Evolutionary conservation across 2,797 vertebrate species (phyloP).

Genomic region (Mormyrops attenuatus): DNA sequence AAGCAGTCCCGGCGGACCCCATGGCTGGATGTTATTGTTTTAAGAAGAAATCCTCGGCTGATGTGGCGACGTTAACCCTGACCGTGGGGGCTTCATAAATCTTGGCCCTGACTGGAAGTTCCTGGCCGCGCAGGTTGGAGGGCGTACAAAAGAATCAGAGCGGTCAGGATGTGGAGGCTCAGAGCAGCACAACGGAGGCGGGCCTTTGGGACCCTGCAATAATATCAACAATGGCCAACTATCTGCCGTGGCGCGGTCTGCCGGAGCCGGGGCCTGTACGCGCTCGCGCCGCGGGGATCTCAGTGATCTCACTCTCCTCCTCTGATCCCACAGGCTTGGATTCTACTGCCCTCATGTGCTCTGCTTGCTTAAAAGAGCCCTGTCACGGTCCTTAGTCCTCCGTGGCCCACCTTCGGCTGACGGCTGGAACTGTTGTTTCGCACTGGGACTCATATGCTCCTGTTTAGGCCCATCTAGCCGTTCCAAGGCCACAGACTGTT

Average conservation of each 20-base stretch:
- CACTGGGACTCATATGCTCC: background rate
- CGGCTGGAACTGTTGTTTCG: background rate
- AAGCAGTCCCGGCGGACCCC: slow-evolving; percentile 57
- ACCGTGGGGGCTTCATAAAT: slow-evolving; percentile 80
- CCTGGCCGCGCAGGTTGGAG: slow-evolving; percentile 77
- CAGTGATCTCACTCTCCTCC: slow-evolving; percentile 19
- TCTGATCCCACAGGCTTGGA: slow-evolving; percentile 32
- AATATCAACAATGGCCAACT: slow-evolving; percentile 81
- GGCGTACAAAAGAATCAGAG: slow-evolving; percentile 77
- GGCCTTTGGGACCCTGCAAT: slow-evolving; percentile 77
- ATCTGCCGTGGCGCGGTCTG: slow-evolving; percentile 56
- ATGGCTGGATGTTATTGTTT: slow-evolving; percentile 86
- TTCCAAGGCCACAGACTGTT: background rate
- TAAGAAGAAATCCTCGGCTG: slow-evolving; percentile 72
- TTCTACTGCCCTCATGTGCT: slow-evolving; percentile 51
- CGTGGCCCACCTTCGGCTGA: background rate
- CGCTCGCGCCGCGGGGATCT: slow-evolving; percentile 16
- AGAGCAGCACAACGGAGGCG: slow-evolving; percentile 64
- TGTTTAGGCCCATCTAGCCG: background rate
- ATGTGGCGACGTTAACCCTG: slow-evolving; percentile 72
- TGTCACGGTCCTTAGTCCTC: slow-evolving; percentile 25
- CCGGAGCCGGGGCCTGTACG: slow-evolving; percentile 53
- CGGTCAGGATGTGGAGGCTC: slow-evolving; percentile 78
- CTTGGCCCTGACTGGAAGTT: slow-evolving; percentile 78
- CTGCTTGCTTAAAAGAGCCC: slow-evolving; percentile 27